Evolutionary conservation across 2,888 invertebrate genomes (phyloP), one percentile per base, ranked within the genome.

Genomic region (Bellardia pandia): DNA sequence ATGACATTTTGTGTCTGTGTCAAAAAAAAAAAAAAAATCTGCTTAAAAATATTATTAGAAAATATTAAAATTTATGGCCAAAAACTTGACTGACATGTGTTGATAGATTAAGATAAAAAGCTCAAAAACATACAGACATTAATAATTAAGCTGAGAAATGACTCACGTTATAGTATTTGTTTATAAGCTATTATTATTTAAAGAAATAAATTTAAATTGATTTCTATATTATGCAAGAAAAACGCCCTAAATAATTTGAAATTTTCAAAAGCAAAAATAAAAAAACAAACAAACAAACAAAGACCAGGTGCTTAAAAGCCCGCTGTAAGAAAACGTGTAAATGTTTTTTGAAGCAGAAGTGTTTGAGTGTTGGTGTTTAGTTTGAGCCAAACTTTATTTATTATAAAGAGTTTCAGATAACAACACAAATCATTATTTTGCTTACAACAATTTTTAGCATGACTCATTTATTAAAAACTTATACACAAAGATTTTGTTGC

Each of bases 231-330:
- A 81, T 87, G 87, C 85, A 87, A 87, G 69, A 81, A 69, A 37
- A 37, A 37, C 37, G 37, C 37, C 37, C 37, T 37, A 37, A 37
- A 37, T 60, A 62, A 71, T 16, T 16, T 37, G 0, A 37, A 37
- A 56, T 16, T 8, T 16, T 16, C 8, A 56, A 6, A 37, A 23
- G 23, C 23, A 23, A 23, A 23, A 23, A 23, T 86, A 56, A 68
- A 13, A 40, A 78, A 66, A 14, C 23, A 69, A 85, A 69, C 48
- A 75, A 83, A 86, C 33, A 69, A 85, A 76, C 71, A 81, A 86
- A 83, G 74, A 87, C 87, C 87, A 87, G 87, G 87, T 87, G 87
- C 87, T 85, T 87, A 71, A 85, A 81, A 85, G 86, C 62, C 45
- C 40, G 72, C 68, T 74, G 58, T 72, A 74, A 66, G 14, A 30